These are phyloP conservation scores for Lamprotornis superbus DNA, from an alignment of 2,113 vertebrate species.

Conservation along the genomic window DNA sequence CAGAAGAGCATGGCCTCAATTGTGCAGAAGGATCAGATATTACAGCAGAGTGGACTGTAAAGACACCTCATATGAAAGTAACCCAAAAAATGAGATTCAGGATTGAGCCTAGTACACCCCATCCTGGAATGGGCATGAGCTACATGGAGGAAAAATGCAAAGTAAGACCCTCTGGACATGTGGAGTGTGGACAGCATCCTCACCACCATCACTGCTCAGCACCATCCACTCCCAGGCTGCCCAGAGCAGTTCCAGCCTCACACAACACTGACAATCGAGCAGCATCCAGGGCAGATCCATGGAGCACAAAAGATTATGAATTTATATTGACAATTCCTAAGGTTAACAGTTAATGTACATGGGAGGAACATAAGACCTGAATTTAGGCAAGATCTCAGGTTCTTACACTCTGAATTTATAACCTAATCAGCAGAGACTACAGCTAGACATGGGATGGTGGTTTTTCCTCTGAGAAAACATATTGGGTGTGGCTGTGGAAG, in stretches of 20 bases:
- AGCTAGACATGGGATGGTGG: not conserved
- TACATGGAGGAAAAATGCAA: not conserved
- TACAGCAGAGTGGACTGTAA: not conserved
- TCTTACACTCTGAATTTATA: not conserved
- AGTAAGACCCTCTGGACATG: not conserved
- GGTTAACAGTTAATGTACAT: not conserved
- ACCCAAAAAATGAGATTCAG: not conserved
- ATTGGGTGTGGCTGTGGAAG: not conserved
- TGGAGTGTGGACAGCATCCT: not conserved
- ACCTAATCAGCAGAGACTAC: not conserved
- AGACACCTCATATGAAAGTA: not conserved
- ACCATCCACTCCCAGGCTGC: not conserved
- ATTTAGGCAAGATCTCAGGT: not conserved
- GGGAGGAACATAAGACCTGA: not conserved
- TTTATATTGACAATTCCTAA: not conserved
- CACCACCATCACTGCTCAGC: not conserved
- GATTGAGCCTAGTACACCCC: not conserved
- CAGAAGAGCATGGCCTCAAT: accelerated
- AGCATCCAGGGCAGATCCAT: not conserved
- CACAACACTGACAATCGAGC: not conserved
- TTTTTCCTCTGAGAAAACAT: not conserved
- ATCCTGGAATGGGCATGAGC: not conserved
- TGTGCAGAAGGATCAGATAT: not conserved
- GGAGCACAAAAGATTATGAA: not conserved
- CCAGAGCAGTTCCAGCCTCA: not conserved